A percentile compares a stretch with the other conserved stretches of the same genome.
Conservation (phyloP, 2,888 invertebrate species). For the Latrodectus hesperus region DNA sequence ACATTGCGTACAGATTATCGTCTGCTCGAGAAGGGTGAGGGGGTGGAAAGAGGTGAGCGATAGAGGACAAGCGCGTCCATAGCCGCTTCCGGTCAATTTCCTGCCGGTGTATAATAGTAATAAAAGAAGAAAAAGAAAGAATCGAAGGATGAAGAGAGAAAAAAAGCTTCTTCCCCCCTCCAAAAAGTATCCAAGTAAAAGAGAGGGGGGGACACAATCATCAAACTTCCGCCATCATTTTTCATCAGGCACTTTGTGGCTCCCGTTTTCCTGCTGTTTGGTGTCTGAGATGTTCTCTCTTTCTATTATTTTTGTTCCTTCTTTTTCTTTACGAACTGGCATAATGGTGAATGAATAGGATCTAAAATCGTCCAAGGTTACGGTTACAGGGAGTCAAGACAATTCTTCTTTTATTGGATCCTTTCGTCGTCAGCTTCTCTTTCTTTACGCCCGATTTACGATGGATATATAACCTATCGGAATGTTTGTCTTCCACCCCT, state of each 20-base stretch:
- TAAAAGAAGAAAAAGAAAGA: slow-evolving; percentile 34
- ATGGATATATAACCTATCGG: slow-evolving; percentile 27
- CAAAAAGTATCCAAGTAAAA: slow-evolving; percentile 33
- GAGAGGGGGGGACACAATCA: slow-evolving; percentile 47
- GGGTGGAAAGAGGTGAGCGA: slow-evolving; percentile 10
- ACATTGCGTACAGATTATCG: slow-evolving; percentile 38
- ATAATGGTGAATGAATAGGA: slow-evolving; percentile 59
- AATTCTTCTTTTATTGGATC: slow-evolving; percentile 62
- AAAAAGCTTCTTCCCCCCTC: background rate
- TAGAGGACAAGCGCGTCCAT: slow-evolving; percentile 32
- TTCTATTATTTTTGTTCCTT: slow-evolving; percentile 15
- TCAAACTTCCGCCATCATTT: slow-evolving; percentile 63
- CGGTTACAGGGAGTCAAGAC: slow-evolving; percentile 23
- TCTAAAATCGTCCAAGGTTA: slow-evolving; percentile 47
- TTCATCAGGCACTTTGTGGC: slow-evolving; percentile 67
- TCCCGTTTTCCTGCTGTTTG: slow-evolving; percentile 54
- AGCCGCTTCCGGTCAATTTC: slow-evolving; percentile 64
- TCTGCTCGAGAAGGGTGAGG: background rate
- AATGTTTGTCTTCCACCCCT: background rate
- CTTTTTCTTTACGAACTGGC: slow-evolving; percentile 28
- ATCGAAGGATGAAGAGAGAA: slow-evolving; percentile 7
- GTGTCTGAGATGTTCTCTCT: slow-evolving; percentile 27
- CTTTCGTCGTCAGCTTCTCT: slow-evolving; percentile 2
- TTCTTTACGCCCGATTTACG: slow-evolving; percentile 35
- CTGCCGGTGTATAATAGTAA: slow-evolving; percentile 51